Conservation (phyloP, 1,140 invertebrate species). For the Euschistus heros region DNA sequence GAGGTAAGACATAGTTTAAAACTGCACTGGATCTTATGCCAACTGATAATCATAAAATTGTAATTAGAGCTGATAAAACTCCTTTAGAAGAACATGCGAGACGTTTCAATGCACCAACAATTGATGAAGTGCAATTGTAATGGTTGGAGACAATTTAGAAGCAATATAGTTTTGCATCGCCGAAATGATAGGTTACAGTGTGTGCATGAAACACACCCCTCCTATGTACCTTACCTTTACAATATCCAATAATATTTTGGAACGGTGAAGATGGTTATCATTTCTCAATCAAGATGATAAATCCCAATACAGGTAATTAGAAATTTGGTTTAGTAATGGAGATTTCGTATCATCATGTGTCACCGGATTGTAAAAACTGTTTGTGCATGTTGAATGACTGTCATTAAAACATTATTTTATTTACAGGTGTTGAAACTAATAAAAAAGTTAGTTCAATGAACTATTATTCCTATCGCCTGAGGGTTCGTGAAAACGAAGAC, state of each 20-base stretch:
- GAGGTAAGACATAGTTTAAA: no score
- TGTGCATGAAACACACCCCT: constrained; percentile 37
- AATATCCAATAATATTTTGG: constrained; percentile 41
- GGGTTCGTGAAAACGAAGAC: not conserved
- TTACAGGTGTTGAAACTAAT: not conserved
- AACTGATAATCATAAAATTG: constrained; percentile 34
- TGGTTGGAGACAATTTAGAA: constrained; percentile 35
- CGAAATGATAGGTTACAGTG: constrained; percentile 33
- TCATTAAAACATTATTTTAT: not conserved
- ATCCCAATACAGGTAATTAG: not conserved
- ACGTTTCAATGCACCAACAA: constrained; percentile 36
- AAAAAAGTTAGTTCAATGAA: not conserved
- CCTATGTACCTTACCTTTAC: no score
- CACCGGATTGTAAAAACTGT: not conserved
- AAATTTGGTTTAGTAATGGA: not conserved
- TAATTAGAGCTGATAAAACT: constrained; percentile 35
- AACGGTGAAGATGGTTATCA: constrained; percentile 39
- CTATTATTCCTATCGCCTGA: not conserved
- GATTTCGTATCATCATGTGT: not conserved
- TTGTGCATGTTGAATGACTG: not conserved
- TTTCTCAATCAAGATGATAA: constrained; percentile 29
- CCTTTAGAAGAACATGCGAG: constrained; percentile 36
- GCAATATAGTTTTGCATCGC: constrained; percentile 37
- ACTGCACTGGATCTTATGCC: constrained; percentile 34
- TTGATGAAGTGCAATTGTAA: constrained; percentile 38